A percentile compares a stretch with the other conserved stretches of the same genome.
These are phyloP conservation scores for Manis pentadactyla DNA, from an alignment of 2,797 vertebrate genomes.

Conservation along the genomic window DNA sequence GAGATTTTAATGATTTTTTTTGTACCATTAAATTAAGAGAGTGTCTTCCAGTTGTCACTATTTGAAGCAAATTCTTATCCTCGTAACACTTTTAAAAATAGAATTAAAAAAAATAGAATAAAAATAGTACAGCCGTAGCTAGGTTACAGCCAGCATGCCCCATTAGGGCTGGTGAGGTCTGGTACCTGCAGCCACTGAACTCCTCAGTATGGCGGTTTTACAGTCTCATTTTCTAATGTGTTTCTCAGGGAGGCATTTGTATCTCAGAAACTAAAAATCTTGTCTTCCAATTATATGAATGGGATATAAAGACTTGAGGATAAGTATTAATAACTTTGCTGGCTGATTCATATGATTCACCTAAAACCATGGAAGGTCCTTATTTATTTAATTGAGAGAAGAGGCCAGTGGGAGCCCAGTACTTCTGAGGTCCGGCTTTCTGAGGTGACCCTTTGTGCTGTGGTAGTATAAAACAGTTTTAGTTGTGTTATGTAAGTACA, in stretches of 20 bases:
- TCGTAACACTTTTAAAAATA: slow-evolving; percentile 76
- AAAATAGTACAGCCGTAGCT: slow-evolving; percentile 65
- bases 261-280: neutral
- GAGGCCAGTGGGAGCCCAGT: neutral
- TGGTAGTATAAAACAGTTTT: neutral
- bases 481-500: neutral
- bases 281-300: neutral
- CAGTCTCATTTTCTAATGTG: neutral
- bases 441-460: neutral
- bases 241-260: neutral
- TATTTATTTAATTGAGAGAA: slow-evolving; percentile 17
- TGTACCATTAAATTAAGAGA: slow-evolving; percentile 64
- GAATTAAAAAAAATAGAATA: slow-evolving; percentile 52
- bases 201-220: neutral
- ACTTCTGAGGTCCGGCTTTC: neutral
- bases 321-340: slow-evolving; percentile 3
- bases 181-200: accelerated
- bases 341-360: neutral
- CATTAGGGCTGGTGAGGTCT: neutral
- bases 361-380: neutral
- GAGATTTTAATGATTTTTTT: slow-evolving; percentile 70
- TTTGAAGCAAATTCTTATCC: slow-evolving; percentile 66
- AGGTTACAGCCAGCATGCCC: neutral
- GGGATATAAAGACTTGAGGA: neutral
- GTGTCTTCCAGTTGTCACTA: slow-evolving; percentile 69